These are phyloP conservation scores for Pluvianellus socialis DNA, from an alignment of 2,113 vertebrate species.

Conservation along the genomic window DNA sequence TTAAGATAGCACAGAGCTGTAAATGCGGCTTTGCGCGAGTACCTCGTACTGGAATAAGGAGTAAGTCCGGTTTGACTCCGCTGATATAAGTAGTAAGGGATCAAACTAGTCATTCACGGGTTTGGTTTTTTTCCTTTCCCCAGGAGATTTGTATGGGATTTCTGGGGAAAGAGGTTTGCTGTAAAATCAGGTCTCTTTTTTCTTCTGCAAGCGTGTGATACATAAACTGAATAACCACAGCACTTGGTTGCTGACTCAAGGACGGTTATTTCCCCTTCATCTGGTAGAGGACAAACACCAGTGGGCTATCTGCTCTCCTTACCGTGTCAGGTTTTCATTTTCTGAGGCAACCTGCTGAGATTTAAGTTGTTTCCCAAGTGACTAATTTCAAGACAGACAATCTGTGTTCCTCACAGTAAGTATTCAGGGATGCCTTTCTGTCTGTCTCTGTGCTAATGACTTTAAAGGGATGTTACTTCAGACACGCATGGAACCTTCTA, in stretches of 20 bases:
- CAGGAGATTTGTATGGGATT: background rate
- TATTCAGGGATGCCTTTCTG: background rate
- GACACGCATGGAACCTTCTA: background rate
- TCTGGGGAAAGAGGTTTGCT: background rate
- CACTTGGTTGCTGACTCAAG: background rate
- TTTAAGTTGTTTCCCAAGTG: background rate
- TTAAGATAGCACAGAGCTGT: background rate
- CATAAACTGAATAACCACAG: background rate
- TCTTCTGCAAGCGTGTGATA: background rate
- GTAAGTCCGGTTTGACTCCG: rapidly evolving
- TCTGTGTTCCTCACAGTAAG: background rate
- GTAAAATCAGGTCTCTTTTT: background rate
- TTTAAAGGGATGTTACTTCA: background rate
- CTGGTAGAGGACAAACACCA: background rate
- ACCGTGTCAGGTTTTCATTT: background rate
- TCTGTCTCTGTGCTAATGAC: background rate
- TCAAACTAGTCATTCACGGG: background rate
- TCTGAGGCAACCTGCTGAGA: background rate
- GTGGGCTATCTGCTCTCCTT: no score
- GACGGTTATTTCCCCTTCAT: background rate
- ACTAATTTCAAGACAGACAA: background rate
- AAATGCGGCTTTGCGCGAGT: rapidly evolving
- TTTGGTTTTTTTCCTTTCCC: background rate
- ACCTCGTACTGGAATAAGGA: no score
- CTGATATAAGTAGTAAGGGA: background rate